Evolutionary conservation across 92 coral and sea anemone genomes (phyloP).

Genomic region (Hydrozoanthus gracilis): DNA sequence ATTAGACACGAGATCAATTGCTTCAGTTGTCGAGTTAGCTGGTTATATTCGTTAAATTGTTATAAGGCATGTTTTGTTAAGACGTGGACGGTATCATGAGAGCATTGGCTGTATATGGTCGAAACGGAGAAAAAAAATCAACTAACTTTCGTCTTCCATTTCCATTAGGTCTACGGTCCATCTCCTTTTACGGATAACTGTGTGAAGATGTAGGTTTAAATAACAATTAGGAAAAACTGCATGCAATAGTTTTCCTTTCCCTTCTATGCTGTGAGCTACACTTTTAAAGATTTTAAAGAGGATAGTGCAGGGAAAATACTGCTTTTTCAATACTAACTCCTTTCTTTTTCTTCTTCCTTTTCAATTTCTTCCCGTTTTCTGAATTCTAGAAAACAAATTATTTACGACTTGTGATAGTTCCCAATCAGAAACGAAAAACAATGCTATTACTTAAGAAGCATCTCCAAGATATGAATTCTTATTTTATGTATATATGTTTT

Average conservation of each 20-base stretch:
- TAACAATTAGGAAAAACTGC: constrained; percentile 16
- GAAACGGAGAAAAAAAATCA: not conserved
- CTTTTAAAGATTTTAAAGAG: not conserved
- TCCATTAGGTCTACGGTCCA: constrained; percentile 37
- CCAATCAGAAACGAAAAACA: not conserved
- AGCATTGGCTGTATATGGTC: not conserved
- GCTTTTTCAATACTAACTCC: not conserved
- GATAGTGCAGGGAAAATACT: not conserved
- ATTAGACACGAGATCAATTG: too few relatives aligned
- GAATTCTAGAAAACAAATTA: constrained; percentile 16
- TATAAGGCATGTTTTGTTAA: too few relatives aligned
- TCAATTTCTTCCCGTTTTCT: constrained; percentile 20
- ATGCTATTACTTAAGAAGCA: not conserved
- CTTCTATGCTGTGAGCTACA: not conserved
- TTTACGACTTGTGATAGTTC: not conserved
- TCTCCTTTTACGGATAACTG: constrained; percentile 27
- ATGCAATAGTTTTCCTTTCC: constrained; percentile 10
- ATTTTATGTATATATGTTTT: too few relatives aligned
- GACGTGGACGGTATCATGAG: too few relatives aligned
- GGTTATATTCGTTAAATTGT: too few relatives aligned
- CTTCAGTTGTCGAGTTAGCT: too few relatives aligned
- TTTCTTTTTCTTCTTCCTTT: constrained; percentile 29
- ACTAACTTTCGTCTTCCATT: constrained; percentile 27
- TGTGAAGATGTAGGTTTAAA: constrained; percentile 27
- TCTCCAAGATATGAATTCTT: not conserved